Evolutionary conservation across 2,797 vertebrate species (phyloP).

Genomic region (Squalus acanthias): DNA sequence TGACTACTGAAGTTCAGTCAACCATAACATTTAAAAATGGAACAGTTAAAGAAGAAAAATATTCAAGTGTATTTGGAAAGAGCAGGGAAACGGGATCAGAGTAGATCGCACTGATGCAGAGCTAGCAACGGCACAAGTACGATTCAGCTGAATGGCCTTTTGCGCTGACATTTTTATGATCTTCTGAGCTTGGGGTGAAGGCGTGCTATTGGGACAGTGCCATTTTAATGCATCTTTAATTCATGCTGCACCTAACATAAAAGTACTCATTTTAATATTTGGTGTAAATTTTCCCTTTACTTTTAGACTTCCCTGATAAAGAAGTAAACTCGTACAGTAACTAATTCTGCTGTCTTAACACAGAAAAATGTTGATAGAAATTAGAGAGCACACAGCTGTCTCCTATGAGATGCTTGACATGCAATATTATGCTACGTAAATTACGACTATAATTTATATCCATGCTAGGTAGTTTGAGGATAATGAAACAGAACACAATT

Average conservation of each 20-base stretch:
- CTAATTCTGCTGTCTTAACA: background rate
- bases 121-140: background rate
- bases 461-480: background rate
- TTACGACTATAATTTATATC: constrained; percentile 5
- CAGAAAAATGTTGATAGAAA: background rate
- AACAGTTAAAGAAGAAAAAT: background rate
- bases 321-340: background rate
- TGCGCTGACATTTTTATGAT: background rate
- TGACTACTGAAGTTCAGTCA: background rate
- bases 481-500: constrained; percentile 22
- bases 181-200: background rate
- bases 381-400: background rate
- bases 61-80: background rate
- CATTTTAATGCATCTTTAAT: background rate
- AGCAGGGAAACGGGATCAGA: background rate
- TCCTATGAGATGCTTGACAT: constrained; percentile 4
- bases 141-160: background rate
- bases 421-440: background rate
- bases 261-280: background rate
- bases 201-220: background rate
- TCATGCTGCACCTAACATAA: background rate
- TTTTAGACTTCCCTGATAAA: background rate
- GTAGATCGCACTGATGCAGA: background rate
- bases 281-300: background rate
- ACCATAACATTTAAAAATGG: background rate